A percentile compares a stretch with the other conserved stretches of the same genome.
Conservation (phyloP, 1,140 invertebrate genomes). For the Melanaphis sacchari region DNA sequence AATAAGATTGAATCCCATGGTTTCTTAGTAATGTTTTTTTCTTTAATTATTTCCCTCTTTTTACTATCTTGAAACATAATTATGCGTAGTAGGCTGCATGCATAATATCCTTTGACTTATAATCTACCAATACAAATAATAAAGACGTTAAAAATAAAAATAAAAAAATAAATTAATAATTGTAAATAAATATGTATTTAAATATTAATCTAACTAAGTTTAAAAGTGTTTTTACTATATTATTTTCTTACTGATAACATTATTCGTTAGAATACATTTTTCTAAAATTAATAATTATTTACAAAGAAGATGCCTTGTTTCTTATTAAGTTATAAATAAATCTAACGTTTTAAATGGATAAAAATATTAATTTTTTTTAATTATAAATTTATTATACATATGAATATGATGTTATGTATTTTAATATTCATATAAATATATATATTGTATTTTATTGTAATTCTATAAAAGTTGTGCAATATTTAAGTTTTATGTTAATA, state of each 20-base stretch:
- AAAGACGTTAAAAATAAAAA: not conserved
- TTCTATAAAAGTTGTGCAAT: too few species aligned
- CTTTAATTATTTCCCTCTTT: not conserved
- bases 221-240: too few species aligned
- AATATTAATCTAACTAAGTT: not conserved
- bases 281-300: not conserved
- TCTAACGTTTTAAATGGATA: not conserved
- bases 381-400: too few species aligned
- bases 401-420: not conserved
- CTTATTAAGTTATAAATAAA: not conserved
- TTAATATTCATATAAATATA: too few species aligned
- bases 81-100: not conserved
- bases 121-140: not conserved
- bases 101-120: not conserved
- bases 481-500: too few species aligned
- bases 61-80: not conserved
- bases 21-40: not conserved
- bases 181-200: not conserved
- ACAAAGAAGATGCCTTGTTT: not conserved
- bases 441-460: too few species aligned
- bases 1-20: not conserved
- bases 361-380: not conserved
- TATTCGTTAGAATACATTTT: not conserved
- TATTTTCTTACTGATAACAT: too few species aligned
- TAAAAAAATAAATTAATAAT: not conserved